These are phyloP conservation scores for Rhagonycha lutea DNA, from an alignment of 2,888 invertebrate genomes.

Conservation along the genomic window DNA sequence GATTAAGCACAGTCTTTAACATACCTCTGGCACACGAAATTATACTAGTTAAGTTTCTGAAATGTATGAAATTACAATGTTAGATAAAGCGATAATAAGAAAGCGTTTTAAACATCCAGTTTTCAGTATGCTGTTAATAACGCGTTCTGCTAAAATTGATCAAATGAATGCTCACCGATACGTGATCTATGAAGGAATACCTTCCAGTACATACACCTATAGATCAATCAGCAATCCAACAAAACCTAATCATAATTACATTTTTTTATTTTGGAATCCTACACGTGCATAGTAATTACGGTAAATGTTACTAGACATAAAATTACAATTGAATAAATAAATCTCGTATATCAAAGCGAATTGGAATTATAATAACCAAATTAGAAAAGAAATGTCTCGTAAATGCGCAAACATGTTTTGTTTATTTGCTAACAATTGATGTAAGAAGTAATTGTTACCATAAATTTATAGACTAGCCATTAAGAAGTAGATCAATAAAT, in stretches of 20 bases:
- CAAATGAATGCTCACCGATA: slow-evolving; percentile 38
- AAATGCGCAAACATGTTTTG: slow-evolving; percentile 6
- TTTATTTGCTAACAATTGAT: background rate
- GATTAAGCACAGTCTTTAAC: background rate
- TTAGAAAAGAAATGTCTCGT: slow-evolving; percentile 8
- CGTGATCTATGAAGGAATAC: slow-evolving; percentile 53
- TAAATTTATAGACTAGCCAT: background rate
- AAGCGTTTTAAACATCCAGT: slow-evolving; percentile 8
- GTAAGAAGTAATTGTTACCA: background rate
- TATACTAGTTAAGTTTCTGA: background rate
- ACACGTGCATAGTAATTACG: slow-evolving; percentile 55
- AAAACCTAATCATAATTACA: slow-evolving; percentile 50
- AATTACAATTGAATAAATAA: slow-evolving; percentile 49
- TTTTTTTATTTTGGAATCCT: slow-evolving; percentile 53
- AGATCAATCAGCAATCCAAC: slow-evolving; percentile 54
- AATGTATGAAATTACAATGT: background rate
- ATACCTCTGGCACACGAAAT: background rate
- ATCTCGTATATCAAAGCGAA: slow-evolving; percentile 36
- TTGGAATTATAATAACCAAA: slow-evolving; percentile 10
- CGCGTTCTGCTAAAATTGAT: slow-evolving; percentile 39
- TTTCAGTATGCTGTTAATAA: slow-evolving; percentile 37
- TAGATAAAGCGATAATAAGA: slow-evolving; percentile 12
- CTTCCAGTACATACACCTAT: slow-evolving; percentile 48
- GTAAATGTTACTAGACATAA: slow-evolving; percentile 48
- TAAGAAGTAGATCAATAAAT: background rate